Evolutionary conservation across 2,797 vertebrate genomes (phyloP), one percentile per base, ranked within the genome.

Genomic region (Myiotriccus ornatus): DNA sequence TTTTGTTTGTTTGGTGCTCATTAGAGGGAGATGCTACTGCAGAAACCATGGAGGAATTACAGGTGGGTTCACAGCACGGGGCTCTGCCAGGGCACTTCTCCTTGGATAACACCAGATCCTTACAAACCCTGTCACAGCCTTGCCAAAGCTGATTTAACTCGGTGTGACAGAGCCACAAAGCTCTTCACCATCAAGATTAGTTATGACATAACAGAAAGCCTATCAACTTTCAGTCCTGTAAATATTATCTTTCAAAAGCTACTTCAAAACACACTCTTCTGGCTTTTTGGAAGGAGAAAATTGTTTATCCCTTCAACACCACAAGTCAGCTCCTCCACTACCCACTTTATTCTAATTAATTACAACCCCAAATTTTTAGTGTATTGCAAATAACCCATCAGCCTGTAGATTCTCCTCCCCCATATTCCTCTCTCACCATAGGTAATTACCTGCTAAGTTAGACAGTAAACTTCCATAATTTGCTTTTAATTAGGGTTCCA

Each of bases 151-250:
- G 80, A 95, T 85, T 64, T 91, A 90, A 92, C 68, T 7, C 21
- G 28, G 53, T 76, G 49, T 87, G 83, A 91, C 89, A 96, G 70
- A 94, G 53, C n/a, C 64, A 76, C 49, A 92, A 90, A 93, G 49
- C 37, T 86, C 87, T 82, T 84, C 25, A 25, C 34, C 30, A 3
- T 44, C 85, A 78, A 89, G 59, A 92, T 77, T 62, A 81, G 28
- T 56, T 70, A 90, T 13, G 63, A 77, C 35, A 93, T 19, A 73
- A 77, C 2, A 85, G 25, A 75, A 91, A 74, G 16, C 43, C 87
- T 52, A 65, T 76, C 76, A 76, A 4, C 41, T 82, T 86, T 89
- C 23, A 39, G 44, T 28, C 44, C 70, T 63, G 50, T 49, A 91
- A 88, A 78, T 67, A 93, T 21, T 46, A 89, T 47, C 8, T 74